phyloP scores from a whole-genome alignment of 2,797 vertebrate species.

The Trichosurus vulpecula region DNA sequence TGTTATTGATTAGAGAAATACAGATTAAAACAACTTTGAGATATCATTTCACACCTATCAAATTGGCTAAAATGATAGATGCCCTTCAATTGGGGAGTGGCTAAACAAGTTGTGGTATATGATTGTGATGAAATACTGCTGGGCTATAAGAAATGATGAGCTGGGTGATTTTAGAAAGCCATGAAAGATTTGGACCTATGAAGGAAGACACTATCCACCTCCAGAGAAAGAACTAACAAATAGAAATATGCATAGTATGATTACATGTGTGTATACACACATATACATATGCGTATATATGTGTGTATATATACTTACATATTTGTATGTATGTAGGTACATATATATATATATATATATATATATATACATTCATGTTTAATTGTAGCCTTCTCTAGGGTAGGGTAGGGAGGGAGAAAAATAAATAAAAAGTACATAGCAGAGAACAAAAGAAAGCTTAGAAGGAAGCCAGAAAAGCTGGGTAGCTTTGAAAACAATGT shows the following conservation, averaged over 20 bases:
- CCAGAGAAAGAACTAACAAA: background rate
- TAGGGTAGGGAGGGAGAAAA: too few relatives aligned
- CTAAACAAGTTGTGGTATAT: background rate
- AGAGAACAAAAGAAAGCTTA: background rate
- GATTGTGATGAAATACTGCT: background rate
- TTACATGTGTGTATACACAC: too few relatives aligned
- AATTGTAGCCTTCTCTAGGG: background rate
- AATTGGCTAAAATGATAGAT: background rate
- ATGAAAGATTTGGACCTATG: background rate
- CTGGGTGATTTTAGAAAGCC: too few relatives aligned
- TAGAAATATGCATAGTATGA: background rate
- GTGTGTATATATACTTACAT: too few relatives aligned
- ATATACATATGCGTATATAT: too few relatives aligned
- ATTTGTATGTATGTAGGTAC: too few relatives aligned
- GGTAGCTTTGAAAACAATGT: background rate
- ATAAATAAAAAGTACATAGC: background rate
- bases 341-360: too few relatives aligned
- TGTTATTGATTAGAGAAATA: background rate
- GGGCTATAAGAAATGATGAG: too few relatives aligned
- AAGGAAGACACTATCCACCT: background rate
- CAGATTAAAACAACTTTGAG: background rate
- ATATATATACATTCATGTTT: background rate
- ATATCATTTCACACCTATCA: background rate
- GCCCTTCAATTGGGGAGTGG: background rate
- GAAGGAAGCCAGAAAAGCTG: background rate